Conservation (phyloP, 2,797 vertebrate species). For the Pipistrellus pipistrellus region DNA sequence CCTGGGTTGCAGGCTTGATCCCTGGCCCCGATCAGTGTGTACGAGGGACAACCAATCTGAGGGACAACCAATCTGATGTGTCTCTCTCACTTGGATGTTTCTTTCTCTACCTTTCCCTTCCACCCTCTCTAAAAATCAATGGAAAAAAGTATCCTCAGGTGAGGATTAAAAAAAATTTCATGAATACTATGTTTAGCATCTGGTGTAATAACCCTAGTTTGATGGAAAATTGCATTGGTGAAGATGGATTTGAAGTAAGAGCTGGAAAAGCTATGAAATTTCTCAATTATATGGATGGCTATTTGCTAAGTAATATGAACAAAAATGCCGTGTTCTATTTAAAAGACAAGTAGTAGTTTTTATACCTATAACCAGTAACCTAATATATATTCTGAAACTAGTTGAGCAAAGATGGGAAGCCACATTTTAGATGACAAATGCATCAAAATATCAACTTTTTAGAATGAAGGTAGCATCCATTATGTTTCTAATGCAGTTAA, state of each 20-base stretch:
- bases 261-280: neutral
- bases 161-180: too few species aligned
- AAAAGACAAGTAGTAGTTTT: neutral
- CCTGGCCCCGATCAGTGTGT: too few species aligned
- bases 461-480: neutral
- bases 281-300: neutral
- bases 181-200: neutral
- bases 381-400: neutral
- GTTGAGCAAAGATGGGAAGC: neutral
- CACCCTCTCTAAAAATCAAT: too few species aligned
- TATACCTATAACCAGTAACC: neutral
- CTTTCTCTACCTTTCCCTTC: too few species aligned
- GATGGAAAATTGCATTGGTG: neutral
- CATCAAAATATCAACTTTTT: neutral
- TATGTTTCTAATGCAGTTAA: constrained; percentile 10
- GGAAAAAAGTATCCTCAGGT: too few species aligned
- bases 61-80: too few species aligned
- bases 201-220: neutral
- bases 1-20: too few species aligned
- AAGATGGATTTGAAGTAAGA: constrained; percentile 43
- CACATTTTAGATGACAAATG: neutral
- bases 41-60: too few species aligned
- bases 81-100: too few species aligned
- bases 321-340: neutral
- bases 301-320: neutral